Evolutionary conservation across 2,113 vertebrate species (phyloP).

Genomic region (Dryoscopus gambensis): DNA sequence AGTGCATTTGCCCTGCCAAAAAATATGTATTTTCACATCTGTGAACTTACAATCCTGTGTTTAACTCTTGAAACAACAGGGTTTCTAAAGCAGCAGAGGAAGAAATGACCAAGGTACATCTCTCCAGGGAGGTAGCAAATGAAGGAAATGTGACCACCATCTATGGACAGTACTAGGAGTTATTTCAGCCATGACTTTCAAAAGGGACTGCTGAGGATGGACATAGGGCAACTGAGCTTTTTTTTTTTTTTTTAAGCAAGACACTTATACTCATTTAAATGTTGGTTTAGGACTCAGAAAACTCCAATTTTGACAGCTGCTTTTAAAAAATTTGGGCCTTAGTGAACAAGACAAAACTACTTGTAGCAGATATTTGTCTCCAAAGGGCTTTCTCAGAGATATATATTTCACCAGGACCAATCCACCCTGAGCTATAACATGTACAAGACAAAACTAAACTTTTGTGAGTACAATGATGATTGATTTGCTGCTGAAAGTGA

Average conservation of each 20-base stretch:
- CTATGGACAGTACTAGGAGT: not conserved
- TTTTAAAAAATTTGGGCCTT: not conserved
- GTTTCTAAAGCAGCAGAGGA: not conserved
- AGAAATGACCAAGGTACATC: not conserved
- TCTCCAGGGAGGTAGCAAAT: not conserved
- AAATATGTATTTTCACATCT: constrained; percentile 14
- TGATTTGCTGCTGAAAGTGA: constrained; percentile 17
- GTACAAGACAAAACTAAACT: not conserved
- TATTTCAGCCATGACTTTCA: not conserved
- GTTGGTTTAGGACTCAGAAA: not conserved
- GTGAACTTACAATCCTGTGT: not conserved
- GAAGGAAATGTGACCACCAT: not conserved
- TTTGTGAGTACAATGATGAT: not conserved
- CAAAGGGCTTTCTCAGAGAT: not conserved
- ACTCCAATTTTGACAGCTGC: not conserved
- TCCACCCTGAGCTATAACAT: not conserved
- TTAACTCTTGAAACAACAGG: constrained; percentile 5
- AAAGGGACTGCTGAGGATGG: not conserved
- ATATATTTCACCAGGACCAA: not conserved
- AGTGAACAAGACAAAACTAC: not conserved
- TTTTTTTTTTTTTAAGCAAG: not conserved
- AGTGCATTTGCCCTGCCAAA: constrained; percentile 41
- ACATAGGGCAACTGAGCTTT: not conserved
- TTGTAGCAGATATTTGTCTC: not conserved
- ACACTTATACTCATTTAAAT: not conserved